phyloP scores from a whole-genome alignment of 2,888 invertebrate genomes.

The Didymodactylos carnosus region DNA sequence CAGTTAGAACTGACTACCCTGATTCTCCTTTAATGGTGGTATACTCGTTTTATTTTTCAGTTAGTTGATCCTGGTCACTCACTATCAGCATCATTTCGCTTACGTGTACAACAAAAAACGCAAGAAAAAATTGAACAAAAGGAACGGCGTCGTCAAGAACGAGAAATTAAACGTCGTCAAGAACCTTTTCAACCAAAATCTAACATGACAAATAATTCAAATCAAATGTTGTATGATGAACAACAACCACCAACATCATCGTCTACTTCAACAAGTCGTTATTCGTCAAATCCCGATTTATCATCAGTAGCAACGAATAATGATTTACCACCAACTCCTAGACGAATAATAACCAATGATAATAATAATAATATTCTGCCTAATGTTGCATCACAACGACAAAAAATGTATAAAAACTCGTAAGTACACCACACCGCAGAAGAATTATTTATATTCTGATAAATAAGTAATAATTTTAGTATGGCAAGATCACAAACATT shows the following conservation, averaged over 20 bases:
- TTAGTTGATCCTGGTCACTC: neutral
- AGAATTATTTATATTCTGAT: no score
- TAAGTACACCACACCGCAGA: no score
- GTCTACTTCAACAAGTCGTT: neutral
- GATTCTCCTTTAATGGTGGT: no score
- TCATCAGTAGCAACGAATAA: neutral
- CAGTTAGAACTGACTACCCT: no score
- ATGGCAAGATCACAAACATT: neutral
- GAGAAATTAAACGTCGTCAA: neutral
- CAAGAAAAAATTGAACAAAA: slow-evolving; percentile 10
- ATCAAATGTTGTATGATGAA: neutral
- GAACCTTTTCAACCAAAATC: no score
- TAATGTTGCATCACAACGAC: neutral
- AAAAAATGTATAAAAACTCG: neutral
- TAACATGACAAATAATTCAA: neutral
- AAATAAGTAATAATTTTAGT: neutral
- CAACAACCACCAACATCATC: neutral
- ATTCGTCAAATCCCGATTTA: neutral
- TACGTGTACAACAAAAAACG: slow-evolving; percentile 12
- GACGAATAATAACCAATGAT: neutral
- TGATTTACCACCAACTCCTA: neutral
- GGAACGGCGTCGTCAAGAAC: neutral
- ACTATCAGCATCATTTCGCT: slow-evolving; percentile 6
- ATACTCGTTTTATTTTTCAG: no score
- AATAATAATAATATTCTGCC: neutral